Conservation (phyloP, 1,140 invertebrate species). For the Drosophila tropicalis region DNA sequence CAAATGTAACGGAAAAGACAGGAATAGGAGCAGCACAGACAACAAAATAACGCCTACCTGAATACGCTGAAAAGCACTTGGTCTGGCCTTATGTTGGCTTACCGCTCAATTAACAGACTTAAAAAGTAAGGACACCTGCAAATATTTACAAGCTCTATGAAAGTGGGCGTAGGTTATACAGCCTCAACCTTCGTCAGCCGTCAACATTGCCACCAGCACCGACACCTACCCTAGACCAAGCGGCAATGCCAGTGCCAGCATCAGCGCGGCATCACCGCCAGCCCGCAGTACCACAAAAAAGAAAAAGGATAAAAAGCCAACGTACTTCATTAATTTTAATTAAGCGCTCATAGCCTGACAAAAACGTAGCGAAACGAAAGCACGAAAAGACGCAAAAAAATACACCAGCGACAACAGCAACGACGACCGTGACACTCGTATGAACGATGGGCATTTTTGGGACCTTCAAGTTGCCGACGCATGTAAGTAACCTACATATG, state of each 20-base stretch:
- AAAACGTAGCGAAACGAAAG: constrained; percentile 46
- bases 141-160: constrained; percentile 59
- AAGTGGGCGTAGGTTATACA: constrained; percentile 24
- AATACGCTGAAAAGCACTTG: constrained; percentile 8
- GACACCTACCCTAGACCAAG: not conserved
- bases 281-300: not conserved
- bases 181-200: constrained; percentile 47
- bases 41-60: not conserved
- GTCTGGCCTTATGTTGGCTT: constrained; percentile 19
- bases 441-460: not conserved
- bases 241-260: not conserved
- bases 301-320: constrained; percentile 68
- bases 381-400: not conserved
- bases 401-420: constrained; percentile 11
- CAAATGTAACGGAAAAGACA: not conserved
- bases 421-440: not conserved
- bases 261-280: not conserved
- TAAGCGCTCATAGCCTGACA: constrained; percentile 68
- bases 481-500: not conserved
- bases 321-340: constrained; percentile 79
- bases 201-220: not conserved
- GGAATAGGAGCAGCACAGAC: no score
- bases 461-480: not conserved
- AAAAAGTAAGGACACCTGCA: constrained; percentile 63
- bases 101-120: constrained; percentile 66